phyloP scores from a whole-genome alignment of 2,888 invertebrate genomes.

The Ectobius pallidus region DNA sequence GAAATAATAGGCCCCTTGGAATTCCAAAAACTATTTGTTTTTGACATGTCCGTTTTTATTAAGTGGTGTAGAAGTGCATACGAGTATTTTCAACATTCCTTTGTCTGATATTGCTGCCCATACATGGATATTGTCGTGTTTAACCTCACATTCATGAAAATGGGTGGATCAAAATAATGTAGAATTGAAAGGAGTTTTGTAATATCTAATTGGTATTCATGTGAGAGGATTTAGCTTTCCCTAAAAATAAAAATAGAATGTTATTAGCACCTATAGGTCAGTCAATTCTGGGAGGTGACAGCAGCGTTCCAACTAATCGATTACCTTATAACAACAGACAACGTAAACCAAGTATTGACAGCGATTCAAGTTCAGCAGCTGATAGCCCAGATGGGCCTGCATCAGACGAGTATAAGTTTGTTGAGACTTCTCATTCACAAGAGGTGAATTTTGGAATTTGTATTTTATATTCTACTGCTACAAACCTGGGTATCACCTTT shows the following conservation, averaged over 20 bases:
- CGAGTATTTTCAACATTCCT: background rate
- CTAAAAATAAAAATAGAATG: constrained; percentile 6
- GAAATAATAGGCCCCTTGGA: background rate
- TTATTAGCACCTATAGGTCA: constrained; percentile 34
- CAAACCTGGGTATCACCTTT: too few species aligned
- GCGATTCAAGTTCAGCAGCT: constrained; percentile 43
- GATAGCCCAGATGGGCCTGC: constrained; percentile 45
- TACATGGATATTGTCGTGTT: background rate
- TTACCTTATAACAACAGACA: constrained; percentile 43
- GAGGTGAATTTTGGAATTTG: too few species aligned
- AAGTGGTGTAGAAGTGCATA: background rate
- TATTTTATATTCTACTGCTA: too few species aligned
- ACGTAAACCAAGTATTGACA: constrained; percentile 46
- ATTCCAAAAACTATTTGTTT: background rate
- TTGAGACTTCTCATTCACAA: constrained; percentile 51
- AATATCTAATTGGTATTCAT: background rate
- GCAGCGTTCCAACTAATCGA: constrained; percentile 36
- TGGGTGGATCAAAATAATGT: background rate
- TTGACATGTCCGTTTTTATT: background rate
- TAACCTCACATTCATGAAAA: background rate
- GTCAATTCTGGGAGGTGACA: constrained; percentile 35
- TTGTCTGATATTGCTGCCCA: background rate
- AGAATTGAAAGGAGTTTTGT: too few species aligned
- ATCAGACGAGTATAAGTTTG: constrained; percentile 52
- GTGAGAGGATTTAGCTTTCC: background rate